Conservation (phyloP, 2,113 vertebrate species). For the Eurypyga helias region DNA sequence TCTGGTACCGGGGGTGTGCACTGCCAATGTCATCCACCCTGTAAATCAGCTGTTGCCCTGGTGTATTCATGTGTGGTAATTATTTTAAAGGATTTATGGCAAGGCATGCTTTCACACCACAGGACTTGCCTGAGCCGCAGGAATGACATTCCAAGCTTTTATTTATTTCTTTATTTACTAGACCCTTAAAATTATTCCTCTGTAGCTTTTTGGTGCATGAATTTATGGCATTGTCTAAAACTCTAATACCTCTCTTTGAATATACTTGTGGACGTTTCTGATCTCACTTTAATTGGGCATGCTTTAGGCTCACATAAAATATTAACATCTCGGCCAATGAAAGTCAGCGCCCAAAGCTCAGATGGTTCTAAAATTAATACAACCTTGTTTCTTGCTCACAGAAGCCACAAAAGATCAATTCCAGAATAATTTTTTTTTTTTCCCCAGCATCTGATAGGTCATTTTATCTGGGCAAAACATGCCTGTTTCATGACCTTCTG, state of each 20-base stretch:
- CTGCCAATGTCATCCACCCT: not conserved
- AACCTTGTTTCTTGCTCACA: conserved; percentile 61
- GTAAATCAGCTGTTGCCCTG: not conserved
- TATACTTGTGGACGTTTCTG: conserved; percentile 71
- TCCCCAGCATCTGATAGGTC: conserved; percentile 26
- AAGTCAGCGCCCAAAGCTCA: conserved; percentile 69
- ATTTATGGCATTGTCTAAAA: conserved; percentile 59
- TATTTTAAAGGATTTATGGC: not conserved
- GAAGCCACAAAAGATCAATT: conserved; percentile 64
- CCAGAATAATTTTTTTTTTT: not conserved
- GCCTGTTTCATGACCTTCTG: not conserved
- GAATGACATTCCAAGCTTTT: conserved; percentile 15
- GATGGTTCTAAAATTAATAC: conserved; percentile 65
- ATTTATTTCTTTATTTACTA: conserved; percentile 60
- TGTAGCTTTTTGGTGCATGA: conserved; percentile 9
- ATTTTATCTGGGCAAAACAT: conserved; percentile 24
- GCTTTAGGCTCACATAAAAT: conserved; percentile 75
- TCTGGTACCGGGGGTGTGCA: not conserved
- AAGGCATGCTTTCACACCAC: not conserved
- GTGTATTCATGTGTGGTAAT: not conserved
- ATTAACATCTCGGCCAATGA: conserved; percentile 71
- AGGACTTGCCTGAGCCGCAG: not conserved
- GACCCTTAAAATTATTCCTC: conserved; percentile 9
- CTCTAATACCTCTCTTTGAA: conserved; percentile 63
- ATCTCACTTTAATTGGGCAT: conserved; percentile 71